Conservation (phyloP, 2,888 invertebrate species). For the Drosophila algonquin region DNA sequence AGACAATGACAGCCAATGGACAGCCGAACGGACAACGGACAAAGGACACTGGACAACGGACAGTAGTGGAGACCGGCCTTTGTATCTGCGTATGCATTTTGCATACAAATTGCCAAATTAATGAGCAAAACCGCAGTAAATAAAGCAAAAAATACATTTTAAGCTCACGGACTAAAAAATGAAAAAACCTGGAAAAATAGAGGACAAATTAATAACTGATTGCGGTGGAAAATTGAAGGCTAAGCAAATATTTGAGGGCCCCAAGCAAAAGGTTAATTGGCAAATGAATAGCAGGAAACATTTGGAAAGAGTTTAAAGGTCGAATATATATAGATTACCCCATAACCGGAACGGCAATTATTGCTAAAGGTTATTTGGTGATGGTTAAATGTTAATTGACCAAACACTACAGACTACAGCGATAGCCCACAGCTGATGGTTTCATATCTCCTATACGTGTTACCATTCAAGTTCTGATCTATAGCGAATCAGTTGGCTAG, state of each 20-base stretch:
- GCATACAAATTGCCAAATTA: constrained; percentile 80
- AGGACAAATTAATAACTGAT: constrained; percentile 47
- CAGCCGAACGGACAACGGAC: constrained; percentile 4
- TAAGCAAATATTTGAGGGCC: constrained; percentile 54
- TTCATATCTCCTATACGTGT: background rate
- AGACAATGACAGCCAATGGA: constrained; percentile 58
- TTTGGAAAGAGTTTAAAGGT: background rate
- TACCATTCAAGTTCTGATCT: no score
- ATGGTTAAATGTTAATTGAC: no score
- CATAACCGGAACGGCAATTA: background rate
- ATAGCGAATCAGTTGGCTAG: background rate
- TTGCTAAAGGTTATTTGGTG: background rate
- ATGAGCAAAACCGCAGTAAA: constrained; percentile 71
- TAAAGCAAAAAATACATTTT: constrained; percentile 64
- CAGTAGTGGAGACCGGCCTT: background rate
- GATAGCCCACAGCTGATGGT: background rate
- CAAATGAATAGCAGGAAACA: background rate
- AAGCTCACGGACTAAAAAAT: constrained; percentile 29
- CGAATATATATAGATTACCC: background rate
- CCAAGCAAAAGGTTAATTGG: background rate
- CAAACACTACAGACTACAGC: no score
- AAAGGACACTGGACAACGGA: constrained; percentile 22
- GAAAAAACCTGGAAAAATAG: background rate
- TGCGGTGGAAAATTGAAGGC: constrained; percentile 52
- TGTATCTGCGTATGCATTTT: constrained; percentile 68